Base-by-base conservation (phyloP, 2,888 invertebrate genomes). In the Athalia circularis region DNA sequence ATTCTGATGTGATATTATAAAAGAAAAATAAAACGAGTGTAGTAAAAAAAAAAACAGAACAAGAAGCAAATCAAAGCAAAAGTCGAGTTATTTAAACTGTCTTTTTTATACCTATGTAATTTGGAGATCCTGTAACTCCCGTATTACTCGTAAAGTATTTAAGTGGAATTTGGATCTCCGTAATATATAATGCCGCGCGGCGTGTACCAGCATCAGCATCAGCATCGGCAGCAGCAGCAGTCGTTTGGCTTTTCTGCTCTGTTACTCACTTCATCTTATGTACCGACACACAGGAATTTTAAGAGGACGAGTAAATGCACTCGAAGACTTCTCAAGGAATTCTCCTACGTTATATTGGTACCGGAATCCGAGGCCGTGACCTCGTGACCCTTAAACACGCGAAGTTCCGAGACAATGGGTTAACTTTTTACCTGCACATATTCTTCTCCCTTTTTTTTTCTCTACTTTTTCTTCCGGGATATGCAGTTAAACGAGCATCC, bases 271-370 rank as follows among this genome's bases (percentile, higher is more conserved):
- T 64, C 13, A 64, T 64, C 47, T 48, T 65, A 47, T 65, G 68
- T 68, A 64, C 48, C 15, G 76, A 5, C 50, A 4, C 64, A 9
- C 13, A 76, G 76, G 65, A 77, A 70, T 77, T 77, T 77, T 77
- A 72, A 77, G 70, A 77, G 77, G 70, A 77, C 70, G 68, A 70
- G 77, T 61, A 77, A 77, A 77, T 68, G 77, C 77, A 65, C 64
- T 77, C 77, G 48, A 59, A 29, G 77, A 45, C 76, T 48, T 64
- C 52, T 62, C 65, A 15, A 43, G 59, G 57, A 76, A 48, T 11
- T 47, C 43, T 64, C 48, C 70, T 8, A 29, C 50, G 50, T 57
- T 67, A 54, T 70, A 77, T 70, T 62, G 50, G 59, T 72, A 29
- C 59, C 72, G 72, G 48, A 57, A 45, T 72, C 47, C 59, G 59